These are phyloP conservation scores for Brachionus calyciflorus DNA, from an alignment of 1,140 invertebrate genomes.

Conservation along the genomic window DNA sequence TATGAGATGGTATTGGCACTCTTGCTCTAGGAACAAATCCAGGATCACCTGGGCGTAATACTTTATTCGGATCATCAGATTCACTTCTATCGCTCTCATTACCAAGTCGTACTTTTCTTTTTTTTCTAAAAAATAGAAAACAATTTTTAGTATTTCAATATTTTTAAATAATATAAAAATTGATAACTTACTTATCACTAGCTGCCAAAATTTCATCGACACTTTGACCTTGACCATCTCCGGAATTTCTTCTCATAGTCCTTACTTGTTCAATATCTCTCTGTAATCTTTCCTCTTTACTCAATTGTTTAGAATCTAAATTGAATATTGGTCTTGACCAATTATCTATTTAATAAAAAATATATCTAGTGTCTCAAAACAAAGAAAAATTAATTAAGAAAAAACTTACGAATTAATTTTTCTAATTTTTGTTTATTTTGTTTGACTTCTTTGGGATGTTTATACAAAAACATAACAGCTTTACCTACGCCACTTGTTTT, in stretches of 20 bases:
- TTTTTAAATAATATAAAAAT: neutral
- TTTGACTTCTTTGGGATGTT: slow-evolving; percentile 95
- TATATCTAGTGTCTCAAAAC: neutral
- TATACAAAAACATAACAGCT: slow-evolving; percentile 98
- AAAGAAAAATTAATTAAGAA: neutral
- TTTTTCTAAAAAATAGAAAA: slow-evolving; percentile 40
- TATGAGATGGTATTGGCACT: slow-evolving; percentile 88
- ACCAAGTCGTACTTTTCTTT: neutral
- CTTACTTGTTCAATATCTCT: slow-evolving; percentile 73
- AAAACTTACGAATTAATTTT: slow-evolving; percentile 74
- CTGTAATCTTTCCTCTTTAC: slow-evolving; percentile 71
- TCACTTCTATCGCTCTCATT: neutral
- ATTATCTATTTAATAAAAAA: slow-evolving; percentile 62
- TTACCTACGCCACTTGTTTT: slow-evolving; percentile 94
- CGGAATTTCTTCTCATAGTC: neutral
- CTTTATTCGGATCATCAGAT: slow-evolving; percentile 17
- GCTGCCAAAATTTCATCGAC: slow-evolving; percentile 11
- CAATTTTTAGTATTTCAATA: no score
- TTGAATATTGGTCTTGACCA: slow-evolving; percentile 96
- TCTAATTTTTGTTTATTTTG: slow-evolving; percentile 84
- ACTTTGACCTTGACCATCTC: slow-evolving; percentile 41
- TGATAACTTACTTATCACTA: neutral
- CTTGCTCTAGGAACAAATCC: slow-evolving; percentile 90
- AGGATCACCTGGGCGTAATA: slow-evolving; percentile 78
- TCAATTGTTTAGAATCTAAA: slow-evolving; percentile 79